These are phyloP conservation scores for Vulpes lagopus DNA, from an alignment of 2,113 vertebrate genomes.

Conservation along the genomic window DNA sequence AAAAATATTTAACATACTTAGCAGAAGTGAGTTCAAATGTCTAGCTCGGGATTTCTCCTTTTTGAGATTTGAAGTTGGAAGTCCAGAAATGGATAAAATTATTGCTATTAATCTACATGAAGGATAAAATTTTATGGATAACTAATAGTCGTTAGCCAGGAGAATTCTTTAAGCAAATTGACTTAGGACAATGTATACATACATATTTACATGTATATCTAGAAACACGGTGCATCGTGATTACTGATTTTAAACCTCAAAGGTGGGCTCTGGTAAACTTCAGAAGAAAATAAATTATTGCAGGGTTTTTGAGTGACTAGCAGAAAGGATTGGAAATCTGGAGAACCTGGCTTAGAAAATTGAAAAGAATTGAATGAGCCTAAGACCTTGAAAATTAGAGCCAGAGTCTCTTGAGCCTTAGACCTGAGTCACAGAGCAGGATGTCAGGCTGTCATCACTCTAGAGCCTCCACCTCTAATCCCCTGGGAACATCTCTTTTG, in stretches of 20 bases:
- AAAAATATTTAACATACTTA: constrained; percentile 1
- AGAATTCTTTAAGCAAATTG: neutral
- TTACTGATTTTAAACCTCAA: constrained; percentile 45
- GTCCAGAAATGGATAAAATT: neutral
- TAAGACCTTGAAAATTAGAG: neutral
- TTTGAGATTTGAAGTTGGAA: neutral
- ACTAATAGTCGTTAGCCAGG: neutral
- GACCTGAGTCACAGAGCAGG: neutral
- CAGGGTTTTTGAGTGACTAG: neutral
- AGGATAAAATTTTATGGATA: neutral
- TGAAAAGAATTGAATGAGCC: neutral
- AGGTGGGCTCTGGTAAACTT: constrained; percentile 5
- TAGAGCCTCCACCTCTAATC: fast-evolving
- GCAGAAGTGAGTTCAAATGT: neutral
- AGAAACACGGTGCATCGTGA: neutral
- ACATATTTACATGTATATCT: neutral
- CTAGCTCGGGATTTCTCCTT: neutral
- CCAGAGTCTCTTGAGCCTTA: too few species aligned
- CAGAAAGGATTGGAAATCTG: neutral
- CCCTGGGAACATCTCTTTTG: neutral
- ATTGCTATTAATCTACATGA: neutral
- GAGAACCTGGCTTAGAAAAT: neutral
- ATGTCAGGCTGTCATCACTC: too few species aligned
- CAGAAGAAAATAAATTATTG: constrained; percentile 26
- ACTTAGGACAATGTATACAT: neutral